Percentiles rank a stretch among this genome's conserved stretches.
These are phyloP conservation scores for Cheilosia vulpina DNA, from an alignment of 2,888 invertebrate species.

Conservation along the genomic window DNA sequence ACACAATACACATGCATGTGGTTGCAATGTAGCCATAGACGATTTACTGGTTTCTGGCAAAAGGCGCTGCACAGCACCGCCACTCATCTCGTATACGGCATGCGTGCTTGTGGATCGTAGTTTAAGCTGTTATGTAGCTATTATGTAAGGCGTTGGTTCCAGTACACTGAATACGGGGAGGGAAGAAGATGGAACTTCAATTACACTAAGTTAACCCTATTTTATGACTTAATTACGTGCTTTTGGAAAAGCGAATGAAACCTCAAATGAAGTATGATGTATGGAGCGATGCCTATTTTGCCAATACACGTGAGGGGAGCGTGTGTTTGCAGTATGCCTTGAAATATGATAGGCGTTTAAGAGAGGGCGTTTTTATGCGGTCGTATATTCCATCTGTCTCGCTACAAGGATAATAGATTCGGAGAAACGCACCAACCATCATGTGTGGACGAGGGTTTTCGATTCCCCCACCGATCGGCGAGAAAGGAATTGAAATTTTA, in stretches of 20 bases:
- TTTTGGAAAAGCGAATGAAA: constrained; percentile 73
- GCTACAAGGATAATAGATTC: constrained; percentile 53
- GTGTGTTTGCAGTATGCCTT: constrained; percentile 37
- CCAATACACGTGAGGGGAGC: constrained; percentile 8
- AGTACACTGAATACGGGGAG: background rate
- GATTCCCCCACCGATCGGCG: constrained; percentile 1
- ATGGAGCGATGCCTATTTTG: constrained; percentile 48
- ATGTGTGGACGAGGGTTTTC: background rate
- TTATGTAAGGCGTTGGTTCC: constrained; percentile 48
- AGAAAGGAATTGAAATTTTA: constrained; percentile 35
- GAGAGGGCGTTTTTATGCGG: constrained; percentile 53
- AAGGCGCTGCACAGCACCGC: constrained; percentile 28
- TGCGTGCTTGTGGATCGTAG: constrained; percentile 47
- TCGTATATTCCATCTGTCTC: constrained; percentile 51
- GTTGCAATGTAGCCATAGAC: constrained; percentile 39
- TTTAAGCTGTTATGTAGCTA: constrained; percentile 2
- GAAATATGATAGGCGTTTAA: constrained; percentile 64
- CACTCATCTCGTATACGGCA: constrained; percentile 40
- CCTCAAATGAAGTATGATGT: constrained; percentile 71
- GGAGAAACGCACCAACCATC: constrained; percentile 32
- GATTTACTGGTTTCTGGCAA: constrained; percentile 59
- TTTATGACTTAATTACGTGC: constrained; percentile 80
- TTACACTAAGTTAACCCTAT: constrained; percentile 79
- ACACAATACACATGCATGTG: constrained; percentile 31
- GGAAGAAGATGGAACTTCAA: constrained; percentile 66